Percentiles rank a stretch among this genome's conserved stretches.
Evolutionary conservation across 2,888 invertebrate genomes (phyloP).

Genomic region (Junonia oenone): DNA sequence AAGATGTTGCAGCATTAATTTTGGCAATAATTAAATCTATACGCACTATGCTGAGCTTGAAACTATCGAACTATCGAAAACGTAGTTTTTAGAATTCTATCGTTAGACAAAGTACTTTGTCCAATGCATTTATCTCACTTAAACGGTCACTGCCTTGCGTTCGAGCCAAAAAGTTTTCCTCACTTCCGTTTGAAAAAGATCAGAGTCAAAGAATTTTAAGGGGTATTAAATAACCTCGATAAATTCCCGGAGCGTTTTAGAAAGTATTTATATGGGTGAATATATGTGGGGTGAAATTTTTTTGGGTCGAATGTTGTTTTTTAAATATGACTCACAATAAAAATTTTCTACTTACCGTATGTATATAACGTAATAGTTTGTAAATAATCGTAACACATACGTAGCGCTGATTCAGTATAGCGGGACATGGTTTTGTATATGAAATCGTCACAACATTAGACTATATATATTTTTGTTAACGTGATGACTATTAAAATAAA

Average conservation of each 20-base stretch:
- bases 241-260: not conserved
- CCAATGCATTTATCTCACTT: conserved; percentile 40
- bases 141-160: conserved; percentile 27
- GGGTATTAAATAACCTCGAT: conserved; percentile 13
- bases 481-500: conserved; percentile 78
- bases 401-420: conserved; percentile 32
- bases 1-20: conserved; percentile 15
- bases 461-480: conserved; percentile 78
- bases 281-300: conserved; percentile 25
- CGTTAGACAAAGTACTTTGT: conserved; percentile 37
- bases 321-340: conserved; percentile 3
- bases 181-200: not conserved
- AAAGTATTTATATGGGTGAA: not conserved
- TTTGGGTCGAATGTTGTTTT: conserved; percentile 6
- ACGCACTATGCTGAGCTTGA: conserved; percentile 51
- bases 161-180: conserved; percentile 10
- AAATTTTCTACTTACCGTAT: conserved; percentile 22
- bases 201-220: not conserved
- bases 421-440: conserved; percentile 55
- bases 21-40: conserved; percentile 44
- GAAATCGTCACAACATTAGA: conserved; percentile 61
- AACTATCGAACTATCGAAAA: conserved; percentile 33
- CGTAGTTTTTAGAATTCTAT: conserved; percentile 31
- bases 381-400: conserved; percentile 60
- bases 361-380: conserved; percentile 64